Base-by-base conservation (phyloP, 1,140 invertebrate species). In the Schlechtendalia chinensis region DNA sequence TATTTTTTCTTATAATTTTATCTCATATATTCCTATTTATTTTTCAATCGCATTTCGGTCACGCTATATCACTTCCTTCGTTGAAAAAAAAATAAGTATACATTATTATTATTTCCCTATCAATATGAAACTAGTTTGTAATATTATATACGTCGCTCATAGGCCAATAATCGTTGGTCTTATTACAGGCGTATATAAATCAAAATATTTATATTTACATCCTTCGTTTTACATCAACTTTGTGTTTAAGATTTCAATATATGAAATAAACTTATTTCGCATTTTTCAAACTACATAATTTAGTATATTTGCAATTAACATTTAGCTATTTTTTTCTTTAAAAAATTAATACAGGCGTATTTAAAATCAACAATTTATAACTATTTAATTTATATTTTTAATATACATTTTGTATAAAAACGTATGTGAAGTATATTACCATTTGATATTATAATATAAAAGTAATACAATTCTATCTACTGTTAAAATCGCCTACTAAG, bases 11-110 rank as follows among this genome's bases (percentile, higher is more conserved):
- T 61, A 50, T 79, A 47, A 63, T 79, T 79, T 79, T 79, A 61
- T 85, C 24, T 79, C 58, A 79, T 79, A 63, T 79, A 59, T 61
- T 79, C 58, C 24, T 53, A 53, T 54, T 72, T 79, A 79, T 79
- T 61, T 79, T 79, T 61, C 75, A 79, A 79, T 79, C 58, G 56
- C 58, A 47, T 61, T 59, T 63, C 8, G 58, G 75, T 79, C 75
- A 79, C 75, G 75, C 75, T 79, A 79, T 50, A 79, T 45, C 75
- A 79, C 75, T 79, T 79, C 58, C 45, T 50, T 79, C 39, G 45
- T 19, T 61, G 47, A 24, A 61, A 45, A 39, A 54, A 32, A 59
- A 17, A 77, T 47, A 77, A 1, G 19, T 61, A 63, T 24, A 61
- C 75, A 50, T 79, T 79, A 79, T 79, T 79, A 79, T 63, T 61